Evolutionary conservation across 2,888 invertebrate species (phyloP), one percentile per base, ranked within the genome.

Genomic region (Apamea epomidion): DNA sequence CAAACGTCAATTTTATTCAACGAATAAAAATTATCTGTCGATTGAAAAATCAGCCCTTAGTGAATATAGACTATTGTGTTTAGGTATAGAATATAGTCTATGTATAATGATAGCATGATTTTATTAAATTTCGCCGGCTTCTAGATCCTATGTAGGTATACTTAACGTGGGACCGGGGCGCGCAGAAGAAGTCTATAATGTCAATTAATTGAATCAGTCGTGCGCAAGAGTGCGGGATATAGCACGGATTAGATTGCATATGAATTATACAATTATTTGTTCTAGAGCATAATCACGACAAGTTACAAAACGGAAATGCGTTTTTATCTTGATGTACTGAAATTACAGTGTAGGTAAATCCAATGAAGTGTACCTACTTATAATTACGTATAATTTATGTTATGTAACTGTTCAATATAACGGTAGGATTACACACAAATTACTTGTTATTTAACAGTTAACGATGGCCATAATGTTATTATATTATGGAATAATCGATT

Each of bases 281-380:
- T 69, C 29, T 16, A 62, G 37, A 62, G 16, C 45, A 72, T 84
- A 82, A 81, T 81, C 62, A 84, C 37, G 25, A 51, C 29, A 54
- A 42, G 16, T 68, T 54, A 71, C 29, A 64, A 67, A 71, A 16
- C 83, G 83, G 87, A 82, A 78, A 86, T 77, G 58, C 58, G 68
- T 74, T 78, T 82, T 72, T 82, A 74, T 16, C 48, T 58, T 71
- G 18, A 83, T 48, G 42, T 42, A 60, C n/a, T 37, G 7, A 69
- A 72, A 75, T 60, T 75, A 69, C 37, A 65, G 29, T 64, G 64
- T 48, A 51, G 3, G 18, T 29, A 48, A 21, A 25, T 51, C 37
- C 42, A 71, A 67, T 84, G 42, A 79, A 71, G 48, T 58, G 74
- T 71, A 65, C 74, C 71, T 48, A 73, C 58, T 69, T 68, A n/a